Evolutionary conservation across 37 sponge, comb jelly and placozoan genomes (phyloP), one percentile per base, ranked within the genome.

Genomic region (Bolinopsis microptera): DNA sequence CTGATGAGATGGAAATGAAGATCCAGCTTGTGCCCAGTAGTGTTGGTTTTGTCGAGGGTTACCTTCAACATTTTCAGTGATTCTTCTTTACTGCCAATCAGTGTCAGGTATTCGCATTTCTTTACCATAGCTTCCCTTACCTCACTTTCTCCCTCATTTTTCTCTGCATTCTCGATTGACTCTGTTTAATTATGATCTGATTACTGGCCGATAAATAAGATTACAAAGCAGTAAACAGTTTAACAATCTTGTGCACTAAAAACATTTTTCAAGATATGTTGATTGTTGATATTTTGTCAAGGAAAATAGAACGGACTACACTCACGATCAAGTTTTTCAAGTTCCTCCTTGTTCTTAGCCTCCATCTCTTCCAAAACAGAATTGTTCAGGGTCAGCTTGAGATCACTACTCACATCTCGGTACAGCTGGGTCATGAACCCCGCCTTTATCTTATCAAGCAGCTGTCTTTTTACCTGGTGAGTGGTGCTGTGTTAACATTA

Each of bases 91-190:
- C 96, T 95, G 27, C 99, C 97, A 0, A 97, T 96, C n/a, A 22
- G 80, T 67, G 95, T 96, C 41, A 99, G 94, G 92, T 99, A 99
- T 92, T 99, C 99, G 21, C 98, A 98, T 92, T 96, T 96, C 92
- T 96, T 94, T 83, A 97, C 69, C 69, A 97, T 80, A 0, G 97
- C 95, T 23, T 99, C 99, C 39, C 96, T 93, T 69, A 94, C 95
- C 93, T 99, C 99, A 26, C 95, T 95, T 93, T 99, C 99, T 1
- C 99, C 99, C 68, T 95, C 94, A 75, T 96, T 97, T 92, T 96
- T 95, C 93, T 95, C 95, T 16, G 97, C 96, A 82, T 99, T 96
- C 75, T 94, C 94, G 13, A 99, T 96, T 32, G 40, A 93, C 36
- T 95, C 97, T 37, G 95, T 95, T 13, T 96, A 92, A 13, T 69